Conservation (phyloP, 2,797 vertebrate genomes). For the Ctenopoma multispine region DNA sequence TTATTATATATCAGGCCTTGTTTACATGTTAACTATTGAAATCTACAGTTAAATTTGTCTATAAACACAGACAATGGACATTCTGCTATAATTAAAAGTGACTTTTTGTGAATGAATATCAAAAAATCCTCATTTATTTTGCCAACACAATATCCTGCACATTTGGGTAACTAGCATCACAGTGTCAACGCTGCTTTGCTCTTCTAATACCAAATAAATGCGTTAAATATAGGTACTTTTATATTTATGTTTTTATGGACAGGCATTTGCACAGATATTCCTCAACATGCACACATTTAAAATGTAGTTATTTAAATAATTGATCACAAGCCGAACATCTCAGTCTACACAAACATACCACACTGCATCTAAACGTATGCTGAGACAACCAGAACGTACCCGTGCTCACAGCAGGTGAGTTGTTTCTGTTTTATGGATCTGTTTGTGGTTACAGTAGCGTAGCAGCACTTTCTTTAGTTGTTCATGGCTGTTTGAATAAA, state of each 20-base stretch:
- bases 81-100: constrained; percentile 28
- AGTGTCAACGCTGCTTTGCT: constrained; percentile 58
- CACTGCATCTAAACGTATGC: constrained; percentile 36
- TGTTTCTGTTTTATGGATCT: constrained; percentile 51
- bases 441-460: constrained; percentile 42
- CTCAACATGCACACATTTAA: constrained; percentile 10
- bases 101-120: constrained; percentile 36
- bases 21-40: constrained; percentile 27
- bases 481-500: constrained; percentile 24
- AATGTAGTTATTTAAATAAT: constrained; percentile 15
- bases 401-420: constrained; percentile 73
- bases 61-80: constrained; percentile 21
- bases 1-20: constrained; percentile 25
- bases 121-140: constrained; percentile 37
- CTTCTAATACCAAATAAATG: constrained; percentile 80
- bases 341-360: constrained; percentile 26
- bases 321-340: constrained; percentile 23
- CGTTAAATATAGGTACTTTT: constrained; percentile 44
- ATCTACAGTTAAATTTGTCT: constrained; percentile 31
- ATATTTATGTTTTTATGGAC: constrained; percentile 12
- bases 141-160: constrained; percentile 40
- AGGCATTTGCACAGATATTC: constrained; percentile 1
- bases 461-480: constrained; percentile 32
- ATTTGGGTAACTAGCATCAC: constrained; percentile 43
- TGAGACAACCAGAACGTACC: constrained; percentile 44